Evolutionary conservation across 35 echinoderm and acorn worm genomes (phyloP), one percentile per base, ranked within the genome.

Genomic region (Lytechinus variegatus): DNA sequence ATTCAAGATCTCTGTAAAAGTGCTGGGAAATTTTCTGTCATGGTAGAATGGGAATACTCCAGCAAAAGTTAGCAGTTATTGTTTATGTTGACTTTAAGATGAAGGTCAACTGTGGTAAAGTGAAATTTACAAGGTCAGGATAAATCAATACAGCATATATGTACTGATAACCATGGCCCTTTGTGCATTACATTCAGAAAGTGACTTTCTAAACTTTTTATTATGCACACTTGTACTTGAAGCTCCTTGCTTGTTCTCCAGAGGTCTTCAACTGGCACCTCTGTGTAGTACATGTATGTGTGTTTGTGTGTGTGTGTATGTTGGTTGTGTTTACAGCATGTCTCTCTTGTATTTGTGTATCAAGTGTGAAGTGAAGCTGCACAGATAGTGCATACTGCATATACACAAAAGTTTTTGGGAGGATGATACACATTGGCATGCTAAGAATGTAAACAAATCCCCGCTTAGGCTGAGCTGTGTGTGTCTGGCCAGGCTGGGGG

Each of bases 401-500:
- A 71, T 3, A 71, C 61, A 71, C 61, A 71, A 9, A 58, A 58
- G 56, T 11, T 9, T 79, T 79, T 21, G 5, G 52, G 33, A 44
- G 28, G 88, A 44, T 90, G 88, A 13, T 90, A 90, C 29, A 52
- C 52, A 33, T 3, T 90, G 88, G 88, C 54, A 94, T 66, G 54
- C 58, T 54, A 94, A 57, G 58, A 94, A 94, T 94, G 54, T 94
- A 94, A 94, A 94, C 58, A 94, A 57, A 57, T 94, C 58, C 54
- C 10, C 60, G 55, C 58, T 28, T n/a, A 5, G 27, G 10, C 52
- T 60, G 53, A 27, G 28, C 28, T 57, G 29, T 52, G 88, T 90
- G 88, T 90, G 92, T 10, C 61, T 71, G 61, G 61, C 19, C 66
- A 24, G 66, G 66, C 66, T 79, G 21, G 92, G 54, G 33, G 52